A percentile compares a stretch with the other conserved stretches of the same genome.
Conservation (phyloP, 2,888 invertebrate genomes). For the Apamea crenata region DNA sequence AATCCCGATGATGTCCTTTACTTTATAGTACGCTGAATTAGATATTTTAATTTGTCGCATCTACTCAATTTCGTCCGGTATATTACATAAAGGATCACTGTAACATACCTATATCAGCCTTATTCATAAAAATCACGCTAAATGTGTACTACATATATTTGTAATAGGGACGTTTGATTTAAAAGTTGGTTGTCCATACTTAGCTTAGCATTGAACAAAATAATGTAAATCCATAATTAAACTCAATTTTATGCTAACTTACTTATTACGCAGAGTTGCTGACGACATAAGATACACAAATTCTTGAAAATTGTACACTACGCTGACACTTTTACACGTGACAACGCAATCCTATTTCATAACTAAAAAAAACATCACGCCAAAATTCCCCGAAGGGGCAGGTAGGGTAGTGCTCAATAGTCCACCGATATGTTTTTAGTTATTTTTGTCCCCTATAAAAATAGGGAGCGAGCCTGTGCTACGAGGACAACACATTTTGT, state of each 20-base stretch:
- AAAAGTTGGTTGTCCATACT: not conserved
- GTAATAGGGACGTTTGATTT: not conserved
- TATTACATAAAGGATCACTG: not conserved
- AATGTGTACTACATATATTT: too few species aligned
- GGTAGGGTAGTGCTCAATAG: too few species aligned
- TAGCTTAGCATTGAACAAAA: not conserved
- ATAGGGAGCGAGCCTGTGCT: not conserved
- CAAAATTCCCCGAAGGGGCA: not conserved
- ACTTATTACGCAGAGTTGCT: not conserved
- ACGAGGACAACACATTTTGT: not conserved
- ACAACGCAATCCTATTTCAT: not conserved
- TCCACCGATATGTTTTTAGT: not conserved
- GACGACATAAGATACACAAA: not conserved
- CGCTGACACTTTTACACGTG: not conserved
- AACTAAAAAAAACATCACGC: not conserved
- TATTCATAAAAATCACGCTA: too few species aligned
- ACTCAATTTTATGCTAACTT: not conserved
- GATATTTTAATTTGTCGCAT: too few species aligned
- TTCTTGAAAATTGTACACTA: not conserved
- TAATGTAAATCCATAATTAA: not conserved
- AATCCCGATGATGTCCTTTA: too few species aligned
- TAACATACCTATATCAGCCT: not conserved
- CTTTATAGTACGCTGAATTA: too few species aligned
- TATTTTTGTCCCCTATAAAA: not conserved
- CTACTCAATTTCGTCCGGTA: too few species aligned